Evolutionary conservation across 1,140 invertebrate genomes (phyloP).

Genomic region (Camponotus vicinus): DNA sequence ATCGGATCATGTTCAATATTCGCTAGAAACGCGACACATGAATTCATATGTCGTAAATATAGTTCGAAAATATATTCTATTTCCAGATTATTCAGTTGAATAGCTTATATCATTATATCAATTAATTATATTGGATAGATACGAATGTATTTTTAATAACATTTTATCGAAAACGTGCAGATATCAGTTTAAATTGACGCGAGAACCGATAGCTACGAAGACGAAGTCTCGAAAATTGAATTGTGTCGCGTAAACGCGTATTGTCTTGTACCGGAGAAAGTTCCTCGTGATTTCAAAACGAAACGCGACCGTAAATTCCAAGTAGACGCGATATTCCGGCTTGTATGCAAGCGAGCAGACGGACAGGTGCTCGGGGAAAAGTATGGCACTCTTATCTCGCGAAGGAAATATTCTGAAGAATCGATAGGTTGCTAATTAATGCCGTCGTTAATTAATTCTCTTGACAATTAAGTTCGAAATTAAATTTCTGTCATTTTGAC

Average conservation of each 20-base stretch:
- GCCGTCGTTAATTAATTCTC: background rate
- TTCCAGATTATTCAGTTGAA: background rate
- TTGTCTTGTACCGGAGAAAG: slow-evolving; percentile 54
- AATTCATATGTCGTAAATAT: background rate
- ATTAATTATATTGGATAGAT: background rate
- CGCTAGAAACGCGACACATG: background rate
- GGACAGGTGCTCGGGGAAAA: slow-evolving; percentile 36
- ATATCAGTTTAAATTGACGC: background rate
- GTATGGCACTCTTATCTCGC: background rate
- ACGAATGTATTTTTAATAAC: background rate
- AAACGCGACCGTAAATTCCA: slow-evolving; percentile 56
- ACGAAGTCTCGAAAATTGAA: slow-evolving; percentile 1
- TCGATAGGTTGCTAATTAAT: background rate
- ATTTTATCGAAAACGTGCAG: background rate
- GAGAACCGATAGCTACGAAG: background rate
- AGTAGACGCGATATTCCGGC: slow-evolving; percentile 17
- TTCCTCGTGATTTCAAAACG: slow-evolving; percentile 52
- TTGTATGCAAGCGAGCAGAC: background rate
- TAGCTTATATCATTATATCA: background rate
- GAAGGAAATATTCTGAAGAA: background rate
- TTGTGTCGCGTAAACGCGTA: background rate
- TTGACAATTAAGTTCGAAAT: background rate
- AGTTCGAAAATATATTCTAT: background rate
- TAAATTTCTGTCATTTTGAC: no score
- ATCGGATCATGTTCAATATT: background rate